Percentiles rank a stretch among this genome's conserved stretches.
These are phyloP conservation scores for Globodera rostochiensis DNA, from an alignment of 1,140 invertebrate species.

Conservation along the genomic window DNA sequence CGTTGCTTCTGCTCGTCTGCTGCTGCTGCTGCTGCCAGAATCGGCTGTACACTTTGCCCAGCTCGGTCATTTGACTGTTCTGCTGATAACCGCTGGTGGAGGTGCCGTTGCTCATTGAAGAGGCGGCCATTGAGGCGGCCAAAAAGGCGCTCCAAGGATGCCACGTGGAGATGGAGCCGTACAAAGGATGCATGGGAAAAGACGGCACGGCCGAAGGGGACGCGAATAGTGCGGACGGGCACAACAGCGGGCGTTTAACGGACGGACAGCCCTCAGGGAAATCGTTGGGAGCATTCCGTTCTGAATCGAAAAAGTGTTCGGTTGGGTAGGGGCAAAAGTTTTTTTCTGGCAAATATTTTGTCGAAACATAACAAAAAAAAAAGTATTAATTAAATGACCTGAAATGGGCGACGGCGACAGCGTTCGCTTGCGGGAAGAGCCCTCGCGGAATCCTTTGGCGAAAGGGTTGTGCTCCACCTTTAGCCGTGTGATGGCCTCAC, in stretches of 20 bases:
- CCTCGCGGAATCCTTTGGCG: constrained; percentile 48
- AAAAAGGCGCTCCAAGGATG: neutral
- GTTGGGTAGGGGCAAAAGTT: constrained; percentile 7
- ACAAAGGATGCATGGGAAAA: neutral
- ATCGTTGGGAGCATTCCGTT: neutral
- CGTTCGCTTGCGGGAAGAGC: constrained; percentile 40
- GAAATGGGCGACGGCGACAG: constrained; percentile 35
- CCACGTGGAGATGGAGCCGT: neutral
- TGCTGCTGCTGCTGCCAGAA: neutral
- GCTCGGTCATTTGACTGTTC: neutral
- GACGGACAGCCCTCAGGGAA: neutral
- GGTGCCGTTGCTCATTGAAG: neutral
- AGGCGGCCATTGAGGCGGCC: neutral
- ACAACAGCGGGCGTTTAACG: neutral
- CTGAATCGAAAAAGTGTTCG: neutral
- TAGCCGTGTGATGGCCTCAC: constrained; percentile 28
- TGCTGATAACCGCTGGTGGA: neutral
- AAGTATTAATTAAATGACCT: neutral
- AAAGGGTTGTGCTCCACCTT: constrained; percentile 43
- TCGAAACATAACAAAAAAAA: too few species aligned
- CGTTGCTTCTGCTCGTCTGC: neutral
- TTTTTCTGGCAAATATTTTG: neutral
- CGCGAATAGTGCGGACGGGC: neutral
- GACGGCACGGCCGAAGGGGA: neutral
- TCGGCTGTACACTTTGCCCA: neutral